Evolutionary conservation across 2,888 invertebrate genomes (phyloP), one percentile per base, ranked within the genome.

Genomic region (Girardia tigrina): DNA sequence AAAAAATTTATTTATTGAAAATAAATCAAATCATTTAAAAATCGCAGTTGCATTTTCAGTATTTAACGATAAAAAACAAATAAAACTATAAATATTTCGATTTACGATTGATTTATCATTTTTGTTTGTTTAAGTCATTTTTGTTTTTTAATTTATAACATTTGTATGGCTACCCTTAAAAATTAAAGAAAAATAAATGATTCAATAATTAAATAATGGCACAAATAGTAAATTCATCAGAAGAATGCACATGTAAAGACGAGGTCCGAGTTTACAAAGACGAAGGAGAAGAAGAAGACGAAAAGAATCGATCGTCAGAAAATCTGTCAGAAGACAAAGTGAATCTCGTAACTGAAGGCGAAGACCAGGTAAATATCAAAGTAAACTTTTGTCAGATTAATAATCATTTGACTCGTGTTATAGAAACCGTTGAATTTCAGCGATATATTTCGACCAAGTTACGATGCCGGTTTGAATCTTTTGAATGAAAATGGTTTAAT

Each of bases 211-310:
- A 42, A 28, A 75, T 29, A 26, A 76, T 76, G 76, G 75, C 76
- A 75, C 75, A 74, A 26, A 28, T 76, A 12, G 56, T 56, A 20
- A 76, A 56, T 76, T 76, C 76, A 76, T 42, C 74, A 26, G 42
- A 92, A 88, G 93, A 94, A 89, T 90, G 93, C 88, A 92, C 92
- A 87, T 92, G 92, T 87, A 91, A 91, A 85, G 94, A 94, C 88
- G 94, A 94, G 88, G 91, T 94, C 86, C 94, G 94, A 88, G 91
- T 94, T 85, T 94, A 93, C 87, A 93, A 93, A 87, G 92, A 94
- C 89, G 94, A 94, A 87, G 92, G 91, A 76, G 92, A 92, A 85
- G 81, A 80, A 73, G 94, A 94, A 88, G 93, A 92, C 23, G 73
- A 72, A 28, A 75, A 74, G 29, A 75, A 86, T 90, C 91, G 74